Conservation (phyloP, 1,140 invertebrate species). For the Drosophila leontia region DNA sequence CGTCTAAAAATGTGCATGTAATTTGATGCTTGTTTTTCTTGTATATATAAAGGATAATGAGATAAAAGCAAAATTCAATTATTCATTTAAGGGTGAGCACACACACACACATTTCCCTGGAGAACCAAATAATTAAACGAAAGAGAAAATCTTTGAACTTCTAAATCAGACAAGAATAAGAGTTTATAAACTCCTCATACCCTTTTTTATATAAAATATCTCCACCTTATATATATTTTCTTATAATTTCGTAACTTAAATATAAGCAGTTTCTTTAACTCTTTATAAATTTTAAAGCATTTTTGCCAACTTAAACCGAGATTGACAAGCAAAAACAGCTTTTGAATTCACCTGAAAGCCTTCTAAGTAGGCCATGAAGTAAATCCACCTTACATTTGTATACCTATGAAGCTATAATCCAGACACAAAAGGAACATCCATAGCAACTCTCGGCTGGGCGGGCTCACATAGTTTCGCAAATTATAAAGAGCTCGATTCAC, state of each 20-base stretch:
- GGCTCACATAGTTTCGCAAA: slow-evolving; percentile 76
- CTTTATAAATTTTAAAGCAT: background rate
- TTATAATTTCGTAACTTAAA: background rate
- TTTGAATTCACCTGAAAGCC: slow-evolving; percentile 17
- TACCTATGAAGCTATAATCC: slow-evolving; percentile 16
- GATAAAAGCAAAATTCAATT: slow-evolving; percentile 1
- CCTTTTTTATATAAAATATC: background rate
- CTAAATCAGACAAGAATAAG: background rate
- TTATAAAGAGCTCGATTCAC: slow-evolving; percentile 84
- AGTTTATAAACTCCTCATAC: background rate
- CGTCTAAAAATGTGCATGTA: background rate
- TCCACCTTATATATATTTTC: background rate
- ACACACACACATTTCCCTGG: background rate
- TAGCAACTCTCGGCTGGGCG: slow-evolving; percentile 34
- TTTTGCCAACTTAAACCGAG: background rate
- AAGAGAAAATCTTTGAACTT: no score
- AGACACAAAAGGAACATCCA: slow-evolving; percentile 20
- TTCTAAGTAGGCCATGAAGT: slow-evolving; percentile 11
- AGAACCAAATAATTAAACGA: background rate
- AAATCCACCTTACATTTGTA: slow-evolving; percentile 9
- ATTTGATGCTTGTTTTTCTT: slow-evolving; percentile 1
- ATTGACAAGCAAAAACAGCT: background rate
- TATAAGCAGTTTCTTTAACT: background rate
- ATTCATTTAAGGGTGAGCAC: slow-evolving; percentile 5
- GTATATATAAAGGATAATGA: background rate